Conservation (phyloP, 2,113 vertebrate species). For the Antigone vipio region DNA sequence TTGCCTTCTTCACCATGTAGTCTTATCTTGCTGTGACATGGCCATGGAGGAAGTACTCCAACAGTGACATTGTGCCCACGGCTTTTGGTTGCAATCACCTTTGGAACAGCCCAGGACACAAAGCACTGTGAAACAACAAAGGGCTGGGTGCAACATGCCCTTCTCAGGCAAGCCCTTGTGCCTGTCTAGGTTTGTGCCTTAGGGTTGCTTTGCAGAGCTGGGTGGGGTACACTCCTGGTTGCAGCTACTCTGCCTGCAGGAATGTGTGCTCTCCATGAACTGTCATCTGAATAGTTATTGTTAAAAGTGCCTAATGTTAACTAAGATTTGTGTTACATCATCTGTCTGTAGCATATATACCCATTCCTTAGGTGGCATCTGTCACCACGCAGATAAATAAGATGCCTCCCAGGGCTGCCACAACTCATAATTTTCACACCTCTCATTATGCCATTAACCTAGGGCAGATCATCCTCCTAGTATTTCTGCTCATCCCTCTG, state of each 20-base stretch:
- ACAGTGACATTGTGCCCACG: neutral
- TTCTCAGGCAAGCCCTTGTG: neutral
- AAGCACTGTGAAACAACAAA: neutral
- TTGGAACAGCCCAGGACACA: neutral
- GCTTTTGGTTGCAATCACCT: neutral
- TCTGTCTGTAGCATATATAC: neutral
- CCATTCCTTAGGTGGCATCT: slow-evolving; percentile 27
- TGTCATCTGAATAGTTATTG: neutral
- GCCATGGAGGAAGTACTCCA: neutral
- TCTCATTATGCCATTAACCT: slow-evolving; percentile 9
- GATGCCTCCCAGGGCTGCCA: slow-evolving; percentile 19
- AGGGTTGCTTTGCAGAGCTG: neutral
- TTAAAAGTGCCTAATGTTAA: neutral
- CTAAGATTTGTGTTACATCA: neutral
- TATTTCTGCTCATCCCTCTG: slow-evolving; percentile 6
- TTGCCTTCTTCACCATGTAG: neutral
- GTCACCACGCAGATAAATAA: neutral
- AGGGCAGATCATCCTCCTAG: slow-evolving; percentile 3
- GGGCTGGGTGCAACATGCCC: neutral
- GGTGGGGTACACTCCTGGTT: neutral
- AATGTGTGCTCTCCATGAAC: neutral
- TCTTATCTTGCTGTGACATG: neutral
- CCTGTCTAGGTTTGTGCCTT: neutral
- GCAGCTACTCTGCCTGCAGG: neutral
- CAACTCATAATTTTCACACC: slow-evolving; percentile 5